Percentiles rank a stretch among this genome's conserved stretches.
Evolutionary conservation across 2,888 invertebrate species (phyloP).

Genomic region (Siphonodentalium dalli): DNA sequence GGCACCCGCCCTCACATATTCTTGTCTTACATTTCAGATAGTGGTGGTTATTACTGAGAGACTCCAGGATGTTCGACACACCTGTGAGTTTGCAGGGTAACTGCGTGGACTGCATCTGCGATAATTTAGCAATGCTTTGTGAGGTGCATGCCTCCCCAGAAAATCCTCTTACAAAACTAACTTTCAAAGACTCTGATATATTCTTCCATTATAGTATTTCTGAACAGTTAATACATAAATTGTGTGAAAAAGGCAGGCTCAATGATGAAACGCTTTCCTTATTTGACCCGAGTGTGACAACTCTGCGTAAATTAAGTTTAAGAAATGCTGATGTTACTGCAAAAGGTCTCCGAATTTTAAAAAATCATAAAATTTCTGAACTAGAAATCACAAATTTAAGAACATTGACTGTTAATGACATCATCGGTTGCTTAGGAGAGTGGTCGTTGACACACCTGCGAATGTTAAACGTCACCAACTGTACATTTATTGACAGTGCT

Average conservation of each 20-base stretch:
- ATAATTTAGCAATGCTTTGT: conserved; percentile 71
- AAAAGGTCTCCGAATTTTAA: conserved; percentile 71
- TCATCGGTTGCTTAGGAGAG: conserved; percentile 73
- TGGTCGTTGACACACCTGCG: conserved; percentile 73
- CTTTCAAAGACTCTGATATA: conserved; percentile 52
- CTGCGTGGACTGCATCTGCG: conserved; percentile 74
- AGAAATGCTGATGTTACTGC: conserved; percentile 71
- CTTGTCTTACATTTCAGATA: too few species aligned
- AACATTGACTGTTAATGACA: conserved; percentile 71
- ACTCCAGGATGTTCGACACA: conserved; percentile 72
- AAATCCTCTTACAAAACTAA: conserved; percentile 33
- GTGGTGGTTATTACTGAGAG: too few species aligned
- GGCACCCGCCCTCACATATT: too few species aligned
- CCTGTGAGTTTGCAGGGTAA: conserved; percentile 72
- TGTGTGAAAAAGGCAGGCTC: conserved; percentile 71
- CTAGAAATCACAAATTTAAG: conserved; percentile 71
- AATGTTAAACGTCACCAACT: conserved; percentile 72
- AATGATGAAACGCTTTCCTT: conserved; percentile 72
- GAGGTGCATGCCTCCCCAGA: conserved; percentile 34
- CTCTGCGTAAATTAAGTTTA: conserved; percentile 71
- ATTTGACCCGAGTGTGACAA: conserved; percentile 72
- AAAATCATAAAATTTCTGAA: conserved; percentile 72
- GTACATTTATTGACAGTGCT: conserved; percentile 72
- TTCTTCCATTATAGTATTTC: conserved; percentile 58
- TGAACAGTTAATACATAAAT: conserved; percentile 65